Evolutionary conservation across 1,140 invertebrate species (phyloP).

Genomic region (Drosophila albomicans): DNA sequence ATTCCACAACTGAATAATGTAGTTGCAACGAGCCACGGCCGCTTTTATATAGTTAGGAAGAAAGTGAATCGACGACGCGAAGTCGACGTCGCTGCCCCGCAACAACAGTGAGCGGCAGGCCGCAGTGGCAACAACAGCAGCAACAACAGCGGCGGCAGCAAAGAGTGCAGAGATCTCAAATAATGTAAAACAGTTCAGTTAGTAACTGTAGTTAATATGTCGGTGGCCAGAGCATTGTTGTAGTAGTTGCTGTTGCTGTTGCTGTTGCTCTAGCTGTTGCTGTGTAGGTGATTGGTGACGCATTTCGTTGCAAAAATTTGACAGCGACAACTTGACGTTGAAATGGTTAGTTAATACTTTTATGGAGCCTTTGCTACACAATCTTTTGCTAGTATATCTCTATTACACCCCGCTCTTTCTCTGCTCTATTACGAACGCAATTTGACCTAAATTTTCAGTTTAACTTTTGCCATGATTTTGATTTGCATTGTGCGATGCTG

Average conservation of each 20-base stretch:
- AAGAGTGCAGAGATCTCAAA: constrained; percentile 40
- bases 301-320: constrained; percentile 57
- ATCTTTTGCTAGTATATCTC: constrained; percentile 14
- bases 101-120: constrained; percentile 25
- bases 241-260: constrained; percentile 3
- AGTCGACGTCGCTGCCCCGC: constrained; percentile 19
- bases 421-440: constrained; percentile 47
- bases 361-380: constrained; percentile 26
- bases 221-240: constrained; percentile 31
- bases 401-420: constrained; percentile 10
- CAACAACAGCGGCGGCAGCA: constrained; percentile 21
- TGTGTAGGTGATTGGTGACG: constrained; percentile 34
- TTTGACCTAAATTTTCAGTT: constrained; percentile 67
- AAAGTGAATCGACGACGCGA: constrained; percentile 64
- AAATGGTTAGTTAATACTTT: constrained; percentile 64
- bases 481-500: constrained; percentile 61
- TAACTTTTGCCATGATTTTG: constrained; percentile 62
- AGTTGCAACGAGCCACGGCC: constrained; percentile 69
- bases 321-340: constrained; percentile 48
- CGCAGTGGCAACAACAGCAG: constrained; percentile 30
- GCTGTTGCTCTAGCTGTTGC: not conserved
- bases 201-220: constrained; percentile 49
- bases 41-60: constrained; percentile 85
- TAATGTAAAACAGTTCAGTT: constrained; percentile 79
- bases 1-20: constrained; percentile 84